Percentiles rank a stretch among this genome's conserved stretches.
Conservation (phyloP, 1,140 invertebrate genomes). For the Xylocopa sonorina region DNA sequence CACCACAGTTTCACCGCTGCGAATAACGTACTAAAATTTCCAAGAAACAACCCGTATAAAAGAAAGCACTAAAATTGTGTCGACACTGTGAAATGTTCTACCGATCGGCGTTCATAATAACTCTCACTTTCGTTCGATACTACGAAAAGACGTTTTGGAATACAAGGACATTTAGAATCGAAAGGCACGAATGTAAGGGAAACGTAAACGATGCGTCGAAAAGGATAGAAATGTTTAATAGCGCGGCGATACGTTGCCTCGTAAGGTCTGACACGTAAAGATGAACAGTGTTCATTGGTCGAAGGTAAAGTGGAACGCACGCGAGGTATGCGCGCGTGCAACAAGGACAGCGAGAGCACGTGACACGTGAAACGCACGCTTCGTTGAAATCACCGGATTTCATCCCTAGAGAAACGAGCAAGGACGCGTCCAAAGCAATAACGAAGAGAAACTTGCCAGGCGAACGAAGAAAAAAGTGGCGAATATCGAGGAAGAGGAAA, state of each 20-base stretch:
- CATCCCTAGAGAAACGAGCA: background rate
- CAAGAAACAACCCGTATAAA: background rate
- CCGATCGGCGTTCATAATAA: too few relatives aligned
- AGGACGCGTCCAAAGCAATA: background rate
- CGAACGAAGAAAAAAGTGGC: background rate
- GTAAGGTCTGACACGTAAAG: background rate
- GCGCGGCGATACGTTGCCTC: background rate
- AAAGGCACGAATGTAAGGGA: background rate
- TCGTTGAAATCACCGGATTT: conserved; percentile 24
- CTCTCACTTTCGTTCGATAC: background rate
- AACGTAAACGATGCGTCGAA: background rate
- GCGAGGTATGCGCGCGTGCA: conserved; percentile 14
- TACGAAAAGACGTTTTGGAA: background rate
- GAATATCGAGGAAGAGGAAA: background rate
- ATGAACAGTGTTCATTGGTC: background rate
- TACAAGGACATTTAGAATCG: background rate
- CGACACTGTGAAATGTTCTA: background rate
- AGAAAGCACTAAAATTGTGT: too few relatives aligned
- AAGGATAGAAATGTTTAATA: background rate
- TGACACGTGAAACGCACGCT: conserved; percentile 48
- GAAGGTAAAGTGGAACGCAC: conserved; percentile 32
- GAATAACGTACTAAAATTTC: background rate
- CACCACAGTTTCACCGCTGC: background rate
- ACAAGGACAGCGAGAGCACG: conserved; percentile 29
- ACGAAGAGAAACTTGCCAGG: too few relatives aligned